Base-by-base conservation (phyloP, 2,797 vertebrate species). In the Carduelis carduelis region DNA sequence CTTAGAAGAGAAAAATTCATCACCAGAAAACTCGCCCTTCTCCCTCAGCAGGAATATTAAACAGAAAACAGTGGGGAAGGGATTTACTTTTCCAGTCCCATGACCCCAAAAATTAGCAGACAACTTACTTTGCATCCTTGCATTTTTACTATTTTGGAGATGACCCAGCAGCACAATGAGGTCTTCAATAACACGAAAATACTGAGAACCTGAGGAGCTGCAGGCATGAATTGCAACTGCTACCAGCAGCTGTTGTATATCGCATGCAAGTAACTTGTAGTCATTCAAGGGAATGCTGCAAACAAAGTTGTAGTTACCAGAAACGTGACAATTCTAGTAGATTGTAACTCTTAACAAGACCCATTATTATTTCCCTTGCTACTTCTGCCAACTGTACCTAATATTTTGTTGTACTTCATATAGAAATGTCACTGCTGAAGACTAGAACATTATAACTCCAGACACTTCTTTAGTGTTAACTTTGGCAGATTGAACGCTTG, bases 171-270 rank as follows among this genome's bases (percentile, higher is more conserved):
- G 97, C 43, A 99, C 99, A 97, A 99, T 98, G 91, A 99, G 99
- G 97, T 99, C 99, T 97, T 99, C 99, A 87, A 99, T 99, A 97
- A 99, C 99, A 97, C 99, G 99, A 97, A 99, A 99, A 97, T 99
- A 99, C n/a, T 99, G 99, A 87, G 99, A 98, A 92, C 99, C 99
- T 12, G 99, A 99, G 65, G 99, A 99, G 97, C 99, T 99, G 98
- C 99, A 99, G 93, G 99, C 99, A 96, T 99, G 99, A 97, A 99
- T 99, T 56, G 99, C 99, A 94, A 99, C 99, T 18, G 99, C 99
- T 64, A 99, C 98, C 90, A 99, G 94, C 93, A 99, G 98, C 96
- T 99, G 99, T 97, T 99, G 99, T 96, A 99, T 98, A 96, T 99
- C 99, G 65, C 99, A 99, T 90, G 99, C 98, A 94, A 99, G 98